These are phyloP conservation scores for Trachymyrmex cornetzi DNA, from an alignment of 1,140 invertebrate genomes.

Conservation along the genomic window DNA sequence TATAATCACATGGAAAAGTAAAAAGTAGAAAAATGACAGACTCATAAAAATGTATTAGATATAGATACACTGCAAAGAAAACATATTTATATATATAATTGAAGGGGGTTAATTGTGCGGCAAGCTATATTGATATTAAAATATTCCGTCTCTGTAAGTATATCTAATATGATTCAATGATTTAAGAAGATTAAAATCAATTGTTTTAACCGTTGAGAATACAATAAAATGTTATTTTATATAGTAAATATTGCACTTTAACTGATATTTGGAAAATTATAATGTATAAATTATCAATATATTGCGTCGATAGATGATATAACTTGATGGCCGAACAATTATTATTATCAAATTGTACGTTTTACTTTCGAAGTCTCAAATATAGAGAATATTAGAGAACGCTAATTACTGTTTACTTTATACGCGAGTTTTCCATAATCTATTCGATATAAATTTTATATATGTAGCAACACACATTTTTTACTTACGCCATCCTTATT, in stretches of 20 bases:
- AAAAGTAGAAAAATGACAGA: neutral
- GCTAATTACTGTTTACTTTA: slow-evolving; percentile 46
- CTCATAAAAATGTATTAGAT: slow-evolving; percentile 1
- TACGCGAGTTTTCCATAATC: slow-evolving; percentile 23
- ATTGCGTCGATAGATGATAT: neutral
- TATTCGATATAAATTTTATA: slow-evolving; percentile 68
- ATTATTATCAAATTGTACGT: slow-evolving; percentile 57
- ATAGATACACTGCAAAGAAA: neutral
- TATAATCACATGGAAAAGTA: neutral
- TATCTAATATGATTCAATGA: neutral
- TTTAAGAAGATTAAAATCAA: slow-evolving; percentile 23
- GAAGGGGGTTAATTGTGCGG: slow-evolving; percentile 18
- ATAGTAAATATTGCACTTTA: slow-evolving; percentile 28
- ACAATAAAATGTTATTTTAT: slow-evolving; percentile 23
- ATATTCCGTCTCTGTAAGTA: neutral
- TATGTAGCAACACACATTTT: slow-evolving; percentile 61
- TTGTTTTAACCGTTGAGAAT: neutral
- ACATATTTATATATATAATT: slow-evolving; percentile 58
- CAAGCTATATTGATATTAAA: slow-evolving; percentile 15
- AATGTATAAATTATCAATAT: neutral
- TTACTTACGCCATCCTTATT: slow-evolving; percentile 61
- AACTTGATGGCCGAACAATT: neutral
- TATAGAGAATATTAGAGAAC: slow-evolving; percentile 59
- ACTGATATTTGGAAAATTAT: slow-evolving; percentile 13
- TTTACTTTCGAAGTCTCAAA: slow-evolving; percentile 59